These are phyloP conservation scores for Hetaerina titia DNA, from an alignment of 2,888 invertebrate genomes.

Conservation along the genomic window DNA sequence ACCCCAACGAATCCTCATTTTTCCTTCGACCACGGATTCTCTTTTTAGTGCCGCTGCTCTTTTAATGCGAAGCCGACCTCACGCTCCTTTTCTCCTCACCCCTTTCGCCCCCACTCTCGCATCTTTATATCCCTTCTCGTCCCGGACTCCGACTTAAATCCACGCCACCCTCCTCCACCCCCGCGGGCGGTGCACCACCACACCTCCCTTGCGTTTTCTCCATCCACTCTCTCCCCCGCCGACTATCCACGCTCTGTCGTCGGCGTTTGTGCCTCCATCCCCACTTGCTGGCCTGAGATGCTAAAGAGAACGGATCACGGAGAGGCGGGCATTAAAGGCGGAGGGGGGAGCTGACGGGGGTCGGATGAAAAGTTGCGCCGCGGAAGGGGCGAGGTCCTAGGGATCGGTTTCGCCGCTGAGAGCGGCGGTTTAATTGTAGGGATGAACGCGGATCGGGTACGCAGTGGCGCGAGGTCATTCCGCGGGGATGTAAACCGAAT, in stretches of 20 bases:
- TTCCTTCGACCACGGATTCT: conserved; percentile 36
- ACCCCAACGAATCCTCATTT: not conserved
- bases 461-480: not conserved
- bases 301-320: not conserved
- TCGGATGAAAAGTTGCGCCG: not conserved
- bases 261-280: not conserved
- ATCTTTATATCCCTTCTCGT: not conserved
- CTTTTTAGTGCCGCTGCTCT: conserved; percentile 58
- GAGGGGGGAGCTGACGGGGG: not conserved
- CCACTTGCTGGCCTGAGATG: not conserved
- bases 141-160: not conserved
- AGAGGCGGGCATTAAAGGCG: not conserved
- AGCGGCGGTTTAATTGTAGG: conserved; percentile 6
- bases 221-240: not conserved
- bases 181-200: not conserved
- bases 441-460: not conserved
- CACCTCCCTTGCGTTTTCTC: not conserved
- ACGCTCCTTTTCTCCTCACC: not conserved
- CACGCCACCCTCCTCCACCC: not conserved
- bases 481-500: too few relatives aligned
- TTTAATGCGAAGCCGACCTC: conserved; percentile 36
- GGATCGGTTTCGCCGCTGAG: not conserved
- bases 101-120: not conserved
- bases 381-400: not conserved
- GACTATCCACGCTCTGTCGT: not conserved